Evolutionary conservation across 2,113 vertebrate genomes (phyloP).

Genomic region (Cyanocitta stelleri): DNA sequence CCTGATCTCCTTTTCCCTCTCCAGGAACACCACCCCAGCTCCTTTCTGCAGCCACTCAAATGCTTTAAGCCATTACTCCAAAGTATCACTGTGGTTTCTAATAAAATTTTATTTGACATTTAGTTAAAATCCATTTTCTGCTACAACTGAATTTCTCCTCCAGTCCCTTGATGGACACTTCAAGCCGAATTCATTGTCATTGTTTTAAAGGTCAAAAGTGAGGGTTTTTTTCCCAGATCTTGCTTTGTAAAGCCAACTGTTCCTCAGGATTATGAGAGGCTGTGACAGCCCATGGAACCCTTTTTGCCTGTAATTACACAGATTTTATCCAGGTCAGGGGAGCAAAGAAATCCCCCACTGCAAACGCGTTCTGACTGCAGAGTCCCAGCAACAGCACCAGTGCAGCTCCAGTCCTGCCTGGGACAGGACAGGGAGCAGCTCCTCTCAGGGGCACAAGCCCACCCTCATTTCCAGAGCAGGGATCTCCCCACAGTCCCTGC

Average conservation of each 20-base stretch:
- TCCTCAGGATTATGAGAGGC: background rate
- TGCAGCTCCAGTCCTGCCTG: fast-evolving
- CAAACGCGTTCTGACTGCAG: background rate
- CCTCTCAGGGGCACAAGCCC: background rate
- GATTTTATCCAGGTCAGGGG: background rate
- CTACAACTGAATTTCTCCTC: constrained; percentile 19
- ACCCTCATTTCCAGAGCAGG: no score
- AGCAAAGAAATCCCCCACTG: background rate
- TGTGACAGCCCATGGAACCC: background rate
- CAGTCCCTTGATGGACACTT: constrained; percentile 33
- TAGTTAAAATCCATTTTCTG: constrained; percentile 64
- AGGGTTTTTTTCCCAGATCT: constrained; percentile 6
- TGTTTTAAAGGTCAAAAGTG: constrained; percentile 58
- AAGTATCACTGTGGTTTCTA: constrained; percentile 9
- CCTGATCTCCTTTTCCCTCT: background rate
- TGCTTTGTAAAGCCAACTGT: constrained; percentile 30
- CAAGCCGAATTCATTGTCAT: constrained; percentile 34
- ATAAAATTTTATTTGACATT: constrained; percentile 66
- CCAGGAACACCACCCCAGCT: background rate
- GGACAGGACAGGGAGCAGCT: background rate
- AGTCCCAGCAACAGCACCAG: fast-evolving
- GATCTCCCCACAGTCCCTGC: background rate
- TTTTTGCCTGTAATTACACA: background rate
- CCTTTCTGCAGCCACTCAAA: background rate
- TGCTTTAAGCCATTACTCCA: background rate